These are phyloP conservation scores for Struthio camelus DNA, from an alignment of 2,113 vertebrate genomes.

Conservation along the genomic window DNA sequence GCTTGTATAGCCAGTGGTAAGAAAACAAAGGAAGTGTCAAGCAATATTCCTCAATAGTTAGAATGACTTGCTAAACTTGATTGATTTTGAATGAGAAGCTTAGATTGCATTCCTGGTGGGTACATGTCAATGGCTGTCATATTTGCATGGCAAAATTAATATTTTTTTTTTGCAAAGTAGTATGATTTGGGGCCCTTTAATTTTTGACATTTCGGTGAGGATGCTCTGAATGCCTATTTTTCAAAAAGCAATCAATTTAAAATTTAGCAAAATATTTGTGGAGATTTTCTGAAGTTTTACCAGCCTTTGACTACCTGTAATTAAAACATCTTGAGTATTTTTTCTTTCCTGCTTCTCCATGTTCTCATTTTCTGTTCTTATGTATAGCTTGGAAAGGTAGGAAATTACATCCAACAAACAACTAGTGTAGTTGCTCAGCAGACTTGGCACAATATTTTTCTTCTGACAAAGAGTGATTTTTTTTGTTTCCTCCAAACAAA, in stretches of 20 bases:
- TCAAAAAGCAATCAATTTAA: neutral
- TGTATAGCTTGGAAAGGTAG: neutral
- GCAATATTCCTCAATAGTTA: neutral
- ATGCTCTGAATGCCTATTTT: too few species aligned
- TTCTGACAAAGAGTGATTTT: neutral
- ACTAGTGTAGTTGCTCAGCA: neutral
- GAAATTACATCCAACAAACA: neutral
- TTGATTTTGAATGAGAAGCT: neutral
- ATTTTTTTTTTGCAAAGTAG: neutral
- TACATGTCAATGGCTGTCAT: neutral
- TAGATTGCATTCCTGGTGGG: neutral
- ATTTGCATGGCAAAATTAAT: neutral
- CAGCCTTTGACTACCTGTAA: neutral
- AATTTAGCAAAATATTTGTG: neutral
- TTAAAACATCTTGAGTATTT: neutral
- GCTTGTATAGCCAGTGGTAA: neutral
- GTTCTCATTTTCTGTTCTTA: neutral
- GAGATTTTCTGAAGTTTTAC: neutral
- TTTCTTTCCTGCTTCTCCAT: neutral
- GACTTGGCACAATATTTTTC: neutral
- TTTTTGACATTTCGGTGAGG: neutral
- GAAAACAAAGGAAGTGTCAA: neutral
- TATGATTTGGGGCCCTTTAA: neutral
- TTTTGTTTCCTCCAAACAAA: neutral
- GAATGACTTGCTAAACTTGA: neutral